Base-by-base conservation (phyloP, 2,888 invertebrate species). In the Rotaria macrura region DNA sequence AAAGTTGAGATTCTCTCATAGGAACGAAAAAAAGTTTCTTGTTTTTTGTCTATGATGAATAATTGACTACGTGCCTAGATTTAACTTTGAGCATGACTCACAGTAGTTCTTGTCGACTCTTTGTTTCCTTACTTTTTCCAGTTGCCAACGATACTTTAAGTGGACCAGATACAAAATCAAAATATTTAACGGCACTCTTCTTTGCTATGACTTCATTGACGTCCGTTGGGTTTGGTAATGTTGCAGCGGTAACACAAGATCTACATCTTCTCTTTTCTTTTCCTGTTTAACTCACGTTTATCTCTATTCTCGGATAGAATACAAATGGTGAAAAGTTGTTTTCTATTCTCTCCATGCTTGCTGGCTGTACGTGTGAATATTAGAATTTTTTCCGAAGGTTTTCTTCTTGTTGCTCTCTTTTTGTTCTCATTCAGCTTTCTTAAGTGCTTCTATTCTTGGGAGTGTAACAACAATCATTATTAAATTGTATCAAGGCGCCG, bases 401-500 rank as follows among this genome's bases (percentile, higher is more conserved):
- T 5, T 43, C 43, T 43, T 43, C 10, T 43, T 43, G 10, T 43
- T 43, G 5, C 10, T 7, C 5, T 43, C 5, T 54, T 47, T 14
- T 84, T 47, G 38, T 47, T 79, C 79, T 87, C 49, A 85, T 88
- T 10, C 88, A 91, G 91, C 91, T n/a, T 88, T 91, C 57, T 89
- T 91, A 89, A 90, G 90, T 87, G 91, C 91, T 85, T 91, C 91
- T 85, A 91, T 91, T 47, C 91, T 91, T 87, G 91, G 91, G 85
- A 91, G 91, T 89, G 90, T 91, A 25, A 90, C 91, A 7, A 90
- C 90, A 57, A 91, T 91, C 87, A 90, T 91, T 91, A 87, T 91
- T 87, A 87, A 91, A 43, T 87, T 91, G 84, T 91, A 91, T 87
- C 90, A 91, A 87, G 90, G 91, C 7, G 89, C 90, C 0, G 90